Evolutionary conservation across 2,797 vertebrate genomes (phyloP), one percentile per base, ranked within the genome.

Genomic region (Triplophysa bombifrons): DNA sequence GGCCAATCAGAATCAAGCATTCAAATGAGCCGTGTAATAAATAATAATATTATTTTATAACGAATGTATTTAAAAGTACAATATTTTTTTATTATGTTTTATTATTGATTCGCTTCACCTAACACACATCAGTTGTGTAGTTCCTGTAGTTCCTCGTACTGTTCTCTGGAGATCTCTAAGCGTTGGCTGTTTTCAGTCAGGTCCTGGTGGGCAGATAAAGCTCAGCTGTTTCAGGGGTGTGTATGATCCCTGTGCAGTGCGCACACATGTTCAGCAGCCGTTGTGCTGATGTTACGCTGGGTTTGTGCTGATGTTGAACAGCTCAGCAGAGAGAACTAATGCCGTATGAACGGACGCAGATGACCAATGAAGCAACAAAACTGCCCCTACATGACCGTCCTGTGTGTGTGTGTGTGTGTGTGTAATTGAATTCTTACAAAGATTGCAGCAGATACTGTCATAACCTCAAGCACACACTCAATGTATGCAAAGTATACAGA

Each of bases 251-350:
- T 50, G 65, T n/a, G 64, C 58, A 7, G 41, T 50, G 46, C 19
- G 20, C 56, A 51, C 19, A 88, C 82, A 84, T 85, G 87, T 82
- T 83, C 74, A 58, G 72, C 80, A 30, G 14, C 75, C 22, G 64
- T 69, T 71, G 66, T 78, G 75, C 83, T 63, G 78, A 87, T 85
- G 61, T 69, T 46, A 56, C 70, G 81, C 83, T 88, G 71, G 60
- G 85, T 86, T 83, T 86, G 82, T 87, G 86, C 84, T 86, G 85
- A 84, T 81, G 38, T 83, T 84, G 84, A 75, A 90, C 87, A 88
- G 85, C 90, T 92, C 90, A 91, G 90, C 90, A 90, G 83, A 89
- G 88, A 91, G 86, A 82, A 82, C 83, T 90, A 91, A 92, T 90
- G 88, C 87, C 80, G 86, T 90, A 88, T 91, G 90, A 91, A 92